Evolutionary conservation across 1,140 invertebrate genomes (phyloP).

Genomic region (Nephotettix cincticeps): DNA sequence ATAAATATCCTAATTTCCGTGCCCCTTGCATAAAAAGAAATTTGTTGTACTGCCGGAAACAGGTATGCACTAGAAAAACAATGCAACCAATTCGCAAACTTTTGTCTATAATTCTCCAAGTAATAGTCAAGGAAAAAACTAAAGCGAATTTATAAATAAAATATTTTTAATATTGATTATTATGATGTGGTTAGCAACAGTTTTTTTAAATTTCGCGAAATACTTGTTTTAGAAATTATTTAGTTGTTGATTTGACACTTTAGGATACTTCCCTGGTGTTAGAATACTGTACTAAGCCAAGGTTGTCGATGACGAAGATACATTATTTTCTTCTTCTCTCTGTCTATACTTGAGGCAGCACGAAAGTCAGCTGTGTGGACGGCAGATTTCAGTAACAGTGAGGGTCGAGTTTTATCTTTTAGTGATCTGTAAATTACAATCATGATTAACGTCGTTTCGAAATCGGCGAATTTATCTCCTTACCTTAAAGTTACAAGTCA

Average conservation of each 20-base stretch:
- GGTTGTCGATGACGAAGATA: conserved; percentile 4
- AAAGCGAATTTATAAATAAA: too few relatives aligned
- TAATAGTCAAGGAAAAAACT: too few relatives aligned
- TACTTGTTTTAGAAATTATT: not conserved
- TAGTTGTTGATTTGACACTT: not conserved
- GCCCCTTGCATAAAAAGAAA: conserved; percentile 45
- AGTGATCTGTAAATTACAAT: conserved; percentile 18
- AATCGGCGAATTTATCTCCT: conserved; percentile 58
- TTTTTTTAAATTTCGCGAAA: not conserved
- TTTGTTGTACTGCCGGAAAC: conserved; percentile 45
- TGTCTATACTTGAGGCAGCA: too few relatives aligned
- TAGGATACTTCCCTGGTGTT: not conserved
- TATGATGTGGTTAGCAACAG: too few relatives aligned
- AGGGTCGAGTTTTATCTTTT: not conserved
- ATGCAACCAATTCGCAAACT: conserved; percentile 25
- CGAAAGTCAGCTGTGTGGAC: not conserved
- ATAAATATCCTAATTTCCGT: conserved; percentile 43
- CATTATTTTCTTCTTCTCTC: not conserved
- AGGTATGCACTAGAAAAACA: conserved; percentile 32
- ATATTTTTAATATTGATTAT: too few relatives aligned
- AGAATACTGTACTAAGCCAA: not conserved
- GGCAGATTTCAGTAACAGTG: too few relatives aligned
- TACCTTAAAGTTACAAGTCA: conserved; percentile 59
- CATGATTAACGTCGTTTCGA: conserved; percentile 64
- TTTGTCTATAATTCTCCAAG: not conserved